Evolutionary conservation across 2,113 vertebrate species (phyloP).

Genomic region (Cynopterus brachyotis): DNA sequence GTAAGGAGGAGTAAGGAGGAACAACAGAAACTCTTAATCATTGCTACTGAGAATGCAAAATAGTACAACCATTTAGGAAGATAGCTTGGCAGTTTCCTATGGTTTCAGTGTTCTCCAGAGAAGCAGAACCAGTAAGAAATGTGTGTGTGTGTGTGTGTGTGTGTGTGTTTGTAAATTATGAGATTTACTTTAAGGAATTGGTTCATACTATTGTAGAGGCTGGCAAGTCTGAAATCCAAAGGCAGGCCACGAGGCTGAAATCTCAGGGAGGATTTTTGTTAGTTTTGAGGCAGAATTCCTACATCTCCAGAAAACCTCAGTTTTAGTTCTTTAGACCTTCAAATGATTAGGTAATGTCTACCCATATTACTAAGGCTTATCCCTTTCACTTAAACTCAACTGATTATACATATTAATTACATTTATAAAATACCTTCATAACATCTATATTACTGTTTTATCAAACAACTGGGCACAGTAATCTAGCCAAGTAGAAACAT

Average conservation of each 20-base stretch:
- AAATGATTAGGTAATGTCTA: background rate
- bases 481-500: background rate
- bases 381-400: background rate
- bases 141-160: too few relatives aligned
- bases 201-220: background rate
- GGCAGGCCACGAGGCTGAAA: background rate
- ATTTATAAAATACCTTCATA: background rate
- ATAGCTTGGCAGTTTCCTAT: background rate
- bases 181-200: background rate
- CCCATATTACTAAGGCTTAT: background rate
- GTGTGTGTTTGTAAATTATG: background rate
- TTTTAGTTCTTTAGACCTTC: background rate
- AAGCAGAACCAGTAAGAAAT: background rate
- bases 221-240: background rate
- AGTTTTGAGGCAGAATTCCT: background rate
- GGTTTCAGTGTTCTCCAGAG: background rate
- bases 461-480: background rate
- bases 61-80: background rate
- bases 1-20: background rate
- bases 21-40: background rate
- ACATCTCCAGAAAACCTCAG: background rate
- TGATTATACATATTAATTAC: background rate
- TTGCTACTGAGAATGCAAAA: background rate
- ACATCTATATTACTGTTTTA: background rate
- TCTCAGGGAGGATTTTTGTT: background rate